Base-by-base conservation (phyloP, 2,797 vertebrate genomes). In the Sebastes oblongus region DNA sequence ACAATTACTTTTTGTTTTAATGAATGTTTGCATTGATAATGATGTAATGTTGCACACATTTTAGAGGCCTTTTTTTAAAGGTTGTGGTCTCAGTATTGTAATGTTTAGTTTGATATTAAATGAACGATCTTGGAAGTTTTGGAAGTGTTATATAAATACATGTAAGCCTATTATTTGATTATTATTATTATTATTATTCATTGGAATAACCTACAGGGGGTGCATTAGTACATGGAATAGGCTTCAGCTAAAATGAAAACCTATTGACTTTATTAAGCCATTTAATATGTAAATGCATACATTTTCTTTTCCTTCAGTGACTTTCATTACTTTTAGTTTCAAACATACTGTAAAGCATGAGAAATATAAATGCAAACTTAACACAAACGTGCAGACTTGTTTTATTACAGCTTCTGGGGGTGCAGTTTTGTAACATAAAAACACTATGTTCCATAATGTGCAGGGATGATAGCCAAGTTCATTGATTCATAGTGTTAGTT, bases 401-500 rank as follows among this genome's bases (percentile, higher is more conserved):
- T 66, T 64, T 70, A 24, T 32, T 65, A 1, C 0, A 18, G 59
- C 61, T 1, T 54, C 55, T 67, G 13, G 6, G 12, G 8, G 25
- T 61, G 8, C 36, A 36, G 34, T 83, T 85, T 66, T 72, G 27
- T 65, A 30, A 18, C 69, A 52, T 30, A 32, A 77, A 70, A 16
- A 83, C 68, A 75, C 79, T 27, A 6, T 24, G 4, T 39, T 12
- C 34, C 36, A 22, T 10, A 36, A 73, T 65, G 64, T 86, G 66
- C 74, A 75, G 75, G 36, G 77, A 85, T 36, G 39, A 70, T 55
- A 79, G 72, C 85, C 77, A 92, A 89, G 86, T 93, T 92, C 87
- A 94, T 93, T 94, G 93, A 95, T 91, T 93, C 80, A 69, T 14
- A 82, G 10, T 67, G 77, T 83, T 92, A 86, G 90, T 88, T 39